phyloP scores from a whole-genome alignment of 53 echinoderm and acorn worm species.

The Hippasteria phrygiana region DNA sequence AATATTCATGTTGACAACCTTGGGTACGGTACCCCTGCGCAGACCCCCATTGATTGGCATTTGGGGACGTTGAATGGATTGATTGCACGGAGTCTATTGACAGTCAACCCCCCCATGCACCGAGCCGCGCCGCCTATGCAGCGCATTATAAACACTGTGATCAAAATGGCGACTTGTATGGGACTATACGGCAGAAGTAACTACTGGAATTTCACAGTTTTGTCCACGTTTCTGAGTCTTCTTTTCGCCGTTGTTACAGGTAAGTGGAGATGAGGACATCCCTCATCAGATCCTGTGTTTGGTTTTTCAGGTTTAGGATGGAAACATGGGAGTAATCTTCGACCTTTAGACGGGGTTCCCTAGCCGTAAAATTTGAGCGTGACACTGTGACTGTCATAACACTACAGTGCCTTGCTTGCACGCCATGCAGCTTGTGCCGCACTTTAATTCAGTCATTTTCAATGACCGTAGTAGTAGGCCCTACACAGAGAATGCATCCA shows the following conservation, averaged over 20 bases:
- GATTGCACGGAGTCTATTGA: slow-evolving; percentile 51
- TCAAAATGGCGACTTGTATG: slow-evolving; percentile 63
- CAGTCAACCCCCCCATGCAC: slow-evolving; percentile 52
- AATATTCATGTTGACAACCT: slow-evolving; percentile 47
- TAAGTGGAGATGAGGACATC: slow-evolving; percentile 26
- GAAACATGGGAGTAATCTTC: not conserved
- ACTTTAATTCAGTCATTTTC: no score
- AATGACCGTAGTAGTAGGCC: no score
- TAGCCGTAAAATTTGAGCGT: not conserved
- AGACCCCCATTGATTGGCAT: slow-evolving; percentile 60
- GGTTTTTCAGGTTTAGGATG: slow-evolving; percentile 2
- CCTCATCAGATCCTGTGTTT: not conserved
- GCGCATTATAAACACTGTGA: not conserved
- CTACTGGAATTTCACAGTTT: slow-evolving; percentile 67
- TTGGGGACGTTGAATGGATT: slow-evolving; percentile 55
- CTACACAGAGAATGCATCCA: no score
- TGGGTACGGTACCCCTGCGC: slow-evolving; percentile 33
- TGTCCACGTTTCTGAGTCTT: slow-evolving; percentile 48
- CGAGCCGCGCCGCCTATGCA: no score
- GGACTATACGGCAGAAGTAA: slow-evolving; percentile 59
- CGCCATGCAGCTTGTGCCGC: no score
- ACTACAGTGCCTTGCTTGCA: no score
- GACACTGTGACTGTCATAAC: not conserved
- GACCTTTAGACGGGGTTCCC: not conserved
- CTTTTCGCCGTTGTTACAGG: slow-evolving; percentile 55